Base-by-base conservation (phyloP, 2,888 invertebrate species). In the Theodoxus fluviatilis region DNA sequence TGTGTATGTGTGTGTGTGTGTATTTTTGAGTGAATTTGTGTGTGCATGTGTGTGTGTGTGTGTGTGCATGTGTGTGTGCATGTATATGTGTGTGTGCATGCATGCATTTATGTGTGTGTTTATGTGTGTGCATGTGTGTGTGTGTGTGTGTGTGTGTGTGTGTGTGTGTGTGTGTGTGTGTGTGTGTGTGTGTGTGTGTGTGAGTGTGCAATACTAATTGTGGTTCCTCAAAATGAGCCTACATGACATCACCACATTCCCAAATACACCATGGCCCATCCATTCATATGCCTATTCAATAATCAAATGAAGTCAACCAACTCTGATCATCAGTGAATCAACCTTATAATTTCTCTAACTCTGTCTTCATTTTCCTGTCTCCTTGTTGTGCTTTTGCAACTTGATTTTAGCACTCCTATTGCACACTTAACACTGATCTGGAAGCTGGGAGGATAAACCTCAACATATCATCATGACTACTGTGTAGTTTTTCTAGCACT, bases 131-230 rank as follows among this genome's bases (percentile, higher is more conserved):
- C 28, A 33, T 68, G 47, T n/a, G 18, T 57, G 43, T 43, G n/a
- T 55, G 4, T 63, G 71, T 59, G 70, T 70, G 70, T 43, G 55
- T 69, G 57, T 35, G 68, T 70, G 67, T 31, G 67, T 68, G 57
- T n/a, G 3, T 57, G 55, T 59, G 52, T 57, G 2, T 70, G 35
- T 33, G 37, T 66, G 40, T n/a, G 35, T 66, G 31, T 47, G 22
- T 49, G 70, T 70, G 65, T 28, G 65, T 49, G 65, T 33, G 35
- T 35, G 65, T 64, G 64, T 64, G 35, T 40, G 57, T 59, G 64
- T 59, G 9, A 33, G 47, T 33, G 69, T 52, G 52, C 25, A 25
- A 43, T 12, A 12, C 9, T 12, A 43, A 43, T 43, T 18, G 9
- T 43, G 9, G 61, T 12, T 40, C 59, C 22, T n/a, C 15, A 3